Evolutionary conservation across 2,113 vertebrate species (phyloP), one percentile per base, ranked within the genome.

Genomic region (Dasyurus viverrinus): DNA sequence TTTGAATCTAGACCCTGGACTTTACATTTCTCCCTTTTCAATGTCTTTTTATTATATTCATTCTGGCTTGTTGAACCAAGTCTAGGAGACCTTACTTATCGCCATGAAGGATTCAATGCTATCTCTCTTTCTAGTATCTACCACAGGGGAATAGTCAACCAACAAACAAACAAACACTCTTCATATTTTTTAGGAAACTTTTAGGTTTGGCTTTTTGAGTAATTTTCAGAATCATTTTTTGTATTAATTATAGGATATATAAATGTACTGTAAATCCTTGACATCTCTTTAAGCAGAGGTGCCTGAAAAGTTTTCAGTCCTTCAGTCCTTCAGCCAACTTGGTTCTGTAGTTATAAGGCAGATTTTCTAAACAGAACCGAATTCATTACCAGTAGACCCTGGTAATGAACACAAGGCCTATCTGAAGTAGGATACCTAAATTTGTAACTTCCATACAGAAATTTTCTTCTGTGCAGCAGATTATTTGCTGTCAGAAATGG

Each of bases 401-500:
- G 0, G 24, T 96, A 97, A 84, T 23, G 19, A 84, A 90, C 0
- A 10, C 53, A 89, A 53, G 30, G 89, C 89, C 23, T 22, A 27
- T 91, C 23, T 53, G 92, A 96, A 93, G 92, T 76, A 1, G 9
- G 54, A 92, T 93, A 46, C 46, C 8, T 92, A 94, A 84, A 26
- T 54, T 53, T 54, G 54, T 93, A n/a, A 93, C 95, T 89, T 89
- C 89, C 90, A n/a, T 42, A 48, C 92, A 60, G 93, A 52, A 50
- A 91, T 90, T 92, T 91, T 93, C 94, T 96, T 42, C 94, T 54
- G n/a, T 57, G 93, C 25, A 22, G 54, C 50, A 50, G 96, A 96
- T 93, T 96, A 96, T 96, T 96, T 96, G 95, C 97, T 97, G 94
- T 97, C 96, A 94, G 68, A 93, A 22, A 93, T 92, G n/a, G 52